Base-by-base conservation (phyloP, 2,797 vertebrate genomes). In the Oryzias dopingdopingensis region DNA sequence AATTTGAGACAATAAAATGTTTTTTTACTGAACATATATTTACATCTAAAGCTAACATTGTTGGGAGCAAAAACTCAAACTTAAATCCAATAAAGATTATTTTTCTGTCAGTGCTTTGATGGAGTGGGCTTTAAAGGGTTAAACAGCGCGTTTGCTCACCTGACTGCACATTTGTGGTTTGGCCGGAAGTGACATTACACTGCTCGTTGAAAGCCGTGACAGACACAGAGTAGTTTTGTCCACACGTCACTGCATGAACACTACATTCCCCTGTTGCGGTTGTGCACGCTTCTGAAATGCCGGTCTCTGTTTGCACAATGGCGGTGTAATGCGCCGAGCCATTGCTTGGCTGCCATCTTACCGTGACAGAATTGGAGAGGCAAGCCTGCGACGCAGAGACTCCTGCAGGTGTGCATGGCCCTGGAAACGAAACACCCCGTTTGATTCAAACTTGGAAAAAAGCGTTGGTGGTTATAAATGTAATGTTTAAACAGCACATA, bases 151-250 rank as follows among this genome's bases (percentile, higher is more conserved):
- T 37, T 37, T 6, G 13, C 72, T 80, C 56, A 91, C 90, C 89
- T 67, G 90, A 81, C 59, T 76, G 81, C 50, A 89, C 62, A 20
- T 24, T 46, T 2, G 44, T 24, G 41, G 37, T 56, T 6, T 67
- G 12, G 14, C 14, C 52, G 22, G 84, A 68, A 22, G 61, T 78
- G 52, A 67, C 4, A 52, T 75, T 56, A 49, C 90, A 91, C 69
- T 81, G 70, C 32, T 68, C 37, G 65, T 85, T 90, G 53, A 74
- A 81, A 29, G 87, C 89, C n/a, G 78, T 83, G 62, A 92, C 88
- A 0, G 84, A 86, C 54, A 89, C 85, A 0, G 84, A 74, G 79
- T 88, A 88, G 76, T 82, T 89, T 48, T 79, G 51, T 6, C 90
- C 90, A 62, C 91, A 92, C 42, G 42, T 42, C 63, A 89, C 56